A percentile compares a stretch with the other conserved stretches of the same genome.
These are phyloP conservation scores for Astropecten irregularis DNA, from an alignment of 53 echinoderm and acorn worm genomes.

Conservation along the genomic window DNA sequence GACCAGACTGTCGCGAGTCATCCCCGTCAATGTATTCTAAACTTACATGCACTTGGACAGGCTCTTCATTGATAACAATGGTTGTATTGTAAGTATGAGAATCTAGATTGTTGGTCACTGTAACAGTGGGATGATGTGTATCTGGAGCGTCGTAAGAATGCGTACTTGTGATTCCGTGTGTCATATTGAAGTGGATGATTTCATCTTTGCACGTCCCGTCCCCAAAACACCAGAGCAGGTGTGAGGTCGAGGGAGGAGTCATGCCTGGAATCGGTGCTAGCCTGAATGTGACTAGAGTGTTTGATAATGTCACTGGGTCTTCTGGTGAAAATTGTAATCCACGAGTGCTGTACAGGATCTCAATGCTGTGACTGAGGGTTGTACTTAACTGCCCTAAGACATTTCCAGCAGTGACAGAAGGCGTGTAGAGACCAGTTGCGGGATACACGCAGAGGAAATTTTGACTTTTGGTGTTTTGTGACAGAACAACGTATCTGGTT, in stretches of 20 bases:
- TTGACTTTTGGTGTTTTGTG: slow-evolving; percentile 15
- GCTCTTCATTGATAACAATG: not conserved
- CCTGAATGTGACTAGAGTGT: slow-evolving; percentile 24
- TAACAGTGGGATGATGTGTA: slow-evolving; percentile 22
- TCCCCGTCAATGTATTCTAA: slow-evolving; percentile 12
- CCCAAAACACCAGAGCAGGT: slow-evolving; percentile 41
- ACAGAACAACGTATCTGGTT: not conserved
- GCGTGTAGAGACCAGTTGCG: not conserved
- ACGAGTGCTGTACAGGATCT: slow-evolving; percentile 17
- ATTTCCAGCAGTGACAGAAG: slow-evolving; percentile 7
- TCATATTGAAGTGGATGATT: not conserved
- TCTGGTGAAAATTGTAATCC: slow-evolving; percentile 3
- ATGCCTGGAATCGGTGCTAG: not conserved
- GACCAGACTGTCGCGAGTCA: slow-evolving; percentile 3
- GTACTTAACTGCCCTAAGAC: not conserved
- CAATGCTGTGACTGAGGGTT: not conserved
- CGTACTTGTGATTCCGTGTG: not conserved
- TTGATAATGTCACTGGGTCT: not conserved
- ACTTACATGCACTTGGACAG: not conserved
- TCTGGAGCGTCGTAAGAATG: slow-evolving; percentile 61
- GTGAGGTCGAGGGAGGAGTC: not conserved
- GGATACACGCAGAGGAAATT: not conserved
- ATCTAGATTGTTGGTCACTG: slow-evolving; percentile 57
- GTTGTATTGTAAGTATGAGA: not conserved
- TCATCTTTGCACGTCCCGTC: slow-evolving; percentile 3